These are phyloP conservation scores for Struthidea cinerea DNA, from an alignment of 2,113 vertebrate genomes.

Conservation along the genomic window DNA sequence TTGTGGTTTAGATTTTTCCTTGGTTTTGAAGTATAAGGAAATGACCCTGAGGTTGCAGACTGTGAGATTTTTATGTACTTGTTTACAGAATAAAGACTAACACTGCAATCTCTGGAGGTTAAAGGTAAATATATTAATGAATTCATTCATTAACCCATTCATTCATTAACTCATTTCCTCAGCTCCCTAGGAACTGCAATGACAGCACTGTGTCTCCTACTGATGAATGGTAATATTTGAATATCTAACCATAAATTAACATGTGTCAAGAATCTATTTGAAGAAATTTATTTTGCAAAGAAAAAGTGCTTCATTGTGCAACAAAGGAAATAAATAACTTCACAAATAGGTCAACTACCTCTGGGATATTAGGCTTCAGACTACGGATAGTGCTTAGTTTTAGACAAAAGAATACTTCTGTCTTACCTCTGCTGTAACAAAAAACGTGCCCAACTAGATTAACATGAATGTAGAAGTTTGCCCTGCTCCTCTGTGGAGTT, in stretches of 20 bases:
- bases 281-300: background rate
- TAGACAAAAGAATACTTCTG: background rate
- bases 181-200: background rate
- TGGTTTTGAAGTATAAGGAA: background rate
- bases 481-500: background rate
- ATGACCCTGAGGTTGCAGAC: background rate
- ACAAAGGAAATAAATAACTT: background rate
- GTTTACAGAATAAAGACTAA: conserved; percentile 11
- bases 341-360: background rate
- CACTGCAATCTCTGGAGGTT: background rate
- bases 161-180: background rate
- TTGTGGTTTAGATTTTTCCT: background rate
- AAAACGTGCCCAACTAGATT: background rate
- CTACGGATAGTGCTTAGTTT: background rate
- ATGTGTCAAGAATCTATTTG: background rate
- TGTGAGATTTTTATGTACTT: background rate
- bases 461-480: background rate
- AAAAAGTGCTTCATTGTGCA: background rate
- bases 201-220: background rate
- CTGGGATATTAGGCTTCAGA: background rate
- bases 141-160: conserved; percentile 9
- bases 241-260: background rate
- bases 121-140: conserved; percentile 21
- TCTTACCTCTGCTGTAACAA: background rate
- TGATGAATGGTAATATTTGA: background rate